Evolutionary conservation across 2,888 invertebrate species (phyloP).

Genomic region (Leptinotarsa juncta): DNA sequence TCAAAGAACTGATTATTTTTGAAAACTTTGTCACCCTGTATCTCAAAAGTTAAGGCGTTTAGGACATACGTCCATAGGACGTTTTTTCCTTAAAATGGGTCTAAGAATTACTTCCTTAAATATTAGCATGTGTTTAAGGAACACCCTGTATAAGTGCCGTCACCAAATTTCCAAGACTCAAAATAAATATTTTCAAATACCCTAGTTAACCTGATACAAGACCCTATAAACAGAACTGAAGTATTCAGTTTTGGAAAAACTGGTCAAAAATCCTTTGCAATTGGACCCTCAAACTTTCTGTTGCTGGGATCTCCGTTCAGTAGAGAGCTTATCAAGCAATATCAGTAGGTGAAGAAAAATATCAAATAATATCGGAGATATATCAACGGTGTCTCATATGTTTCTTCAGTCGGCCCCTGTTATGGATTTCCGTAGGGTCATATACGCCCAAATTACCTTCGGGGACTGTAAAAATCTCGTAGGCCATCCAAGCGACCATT

Average conservation of each 20-base stretch:
- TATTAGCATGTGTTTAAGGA: too few species aligned
- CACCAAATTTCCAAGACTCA: too few species aligned
- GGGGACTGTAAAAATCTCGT: slow-evolving; percentile 83
- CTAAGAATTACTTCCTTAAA: too few species aligned
- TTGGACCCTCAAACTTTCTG: slow-evolving; percentile 74
- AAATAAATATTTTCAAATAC: neutral
- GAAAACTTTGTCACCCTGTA: too few species aligned
- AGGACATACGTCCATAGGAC: too few species aligned
- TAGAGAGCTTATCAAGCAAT: slow-evolving; percentile 85
- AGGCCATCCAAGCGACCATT: slow-evolving; percentile 83
- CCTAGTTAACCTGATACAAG: neutral
- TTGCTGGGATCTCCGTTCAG: slow-evolving; percentile 84
- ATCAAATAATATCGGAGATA: slow-evolving; percentile 89
- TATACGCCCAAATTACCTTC: slow-evolving; percentile 89
- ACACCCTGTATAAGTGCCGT: too few species aligned
- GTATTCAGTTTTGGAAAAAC: slow-evolving; percentile 63
- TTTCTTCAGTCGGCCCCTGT: slow-evolving; percentile 85
- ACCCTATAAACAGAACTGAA: neutral
- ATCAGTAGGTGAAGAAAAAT: slow-evolving; percentile 92
- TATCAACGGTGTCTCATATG: slow-evolving; percentile 88
- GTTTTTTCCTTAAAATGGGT: too few species aligned
- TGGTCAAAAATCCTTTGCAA: slow-evolving; percentile 60
- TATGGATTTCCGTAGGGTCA: slow-evolving; percentile 95
- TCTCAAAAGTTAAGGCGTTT: too few species aligned
- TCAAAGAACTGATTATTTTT: too few species aligned